Evolutionary conservation across 2,888 invertebrate genomes (phyloP), one percentile per base, ranked within the genome.

Genomic region (Rhorus exstirpatorius): DNA sequence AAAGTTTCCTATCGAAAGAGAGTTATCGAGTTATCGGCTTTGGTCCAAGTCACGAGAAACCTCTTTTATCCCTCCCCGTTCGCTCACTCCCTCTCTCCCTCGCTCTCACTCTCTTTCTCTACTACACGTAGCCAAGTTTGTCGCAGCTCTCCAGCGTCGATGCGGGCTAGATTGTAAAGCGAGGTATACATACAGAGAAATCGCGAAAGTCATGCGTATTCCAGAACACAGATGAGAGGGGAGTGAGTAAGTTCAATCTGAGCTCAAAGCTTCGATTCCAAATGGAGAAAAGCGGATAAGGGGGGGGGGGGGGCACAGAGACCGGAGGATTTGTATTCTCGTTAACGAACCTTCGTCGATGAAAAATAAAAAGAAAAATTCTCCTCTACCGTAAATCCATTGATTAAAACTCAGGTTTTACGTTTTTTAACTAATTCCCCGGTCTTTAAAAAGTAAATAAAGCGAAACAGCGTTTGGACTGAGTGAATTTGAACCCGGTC

Each of bases 21-120:
- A 82, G 78, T 74, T 82, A 78, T 82, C 81, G 81, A 82, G 81
- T 82, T 82, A 78, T 82, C 81, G 78, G 74, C 78, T 78, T 82
- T 75, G 72, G 58, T 78, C 74, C 44, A 58, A 82, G 68, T 74
- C 70, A 70, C 58, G 61, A 38, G 24, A 51, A 61, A 78, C 38
- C 68, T 63, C 74, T 46, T 21, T 63, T 44, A 19, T 53, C 17
- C 21, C 61, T n/a, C 17, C 24, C 38, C 12, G 35, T 6, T 67
- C 10, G 12, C 19, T 67, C 49, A 8, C 17, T 53, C 41, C 53
- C 41, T 14, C 17, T 71, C 60, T 24, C 14, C 21, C 49, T 31
- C 35, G 35, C 31, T 72, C 60, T 21, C 46, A 24, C 3, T 46
- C 38, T 14, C 55, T 14, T 26, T 24, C 24, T 63, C 14, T 51